Evolutionary conservation across 1,140 invertebrate species (phyloP), one percentile per base, ranked within the genome.

Genomic region (Oedothorax gibbosus): DNA sequence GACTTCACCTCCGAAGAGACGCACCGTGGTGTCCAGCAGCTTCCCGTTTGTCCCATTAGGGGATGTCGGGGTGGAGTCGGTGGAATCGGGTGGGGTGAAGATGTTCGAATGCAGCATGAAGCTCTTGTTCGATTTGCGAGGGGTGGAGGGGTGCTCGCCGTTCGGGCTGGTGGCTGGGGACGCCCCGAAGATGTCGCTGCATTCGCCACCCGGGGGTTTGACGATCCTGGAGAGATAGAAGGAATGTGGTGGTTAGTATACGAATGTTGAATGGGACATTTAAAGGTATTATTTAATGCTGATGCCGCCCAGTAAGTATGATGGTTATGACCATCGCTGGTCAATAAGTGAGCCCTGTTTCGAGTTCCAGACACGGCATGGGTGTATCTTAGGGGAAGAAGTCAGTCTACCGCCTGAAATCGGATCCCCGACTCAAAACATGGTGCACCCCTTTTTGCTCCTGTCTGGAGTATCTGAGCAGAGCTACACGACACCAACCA

Each of bases 171-270:
- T 35, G 35, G 35, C 35, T 1, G 35, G 35, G 35, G 35, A 35
- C 2, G 35, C 35, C 35, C 35, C 35, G 88, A 93, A 93, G 85
- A 93, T 93, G 88, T 93, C 92, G 88, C 92, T 93, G 87, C 91
- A 92, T 8, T 92, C 93, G 85, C 93, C 93, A 75, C 93, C 93
- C 69, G 93, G 93, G n/a, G 93, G 93, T 88, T 93, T 93, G 87
- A 93, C 88, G 35, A 93, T 93, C 89, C 93, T 94, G 87, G 7
- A 21, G 9, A 56, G 8, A 14, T 15, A 69, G 14, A 79, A 10
- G 18, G 18, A 18, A 66, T 60, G 9, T 51, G 14, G 4, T 11
- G 64, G 12, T 14, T 60, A 60, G 12, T 60, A 60, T 5, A 60
- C 57, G n/a, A 7, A 60, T 60, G 5, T 60, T 60, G 57, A 35